Base-by-base conservation (phyloP, 1,140 invertebrate species). In the Parapsyche elsis region DNA sequence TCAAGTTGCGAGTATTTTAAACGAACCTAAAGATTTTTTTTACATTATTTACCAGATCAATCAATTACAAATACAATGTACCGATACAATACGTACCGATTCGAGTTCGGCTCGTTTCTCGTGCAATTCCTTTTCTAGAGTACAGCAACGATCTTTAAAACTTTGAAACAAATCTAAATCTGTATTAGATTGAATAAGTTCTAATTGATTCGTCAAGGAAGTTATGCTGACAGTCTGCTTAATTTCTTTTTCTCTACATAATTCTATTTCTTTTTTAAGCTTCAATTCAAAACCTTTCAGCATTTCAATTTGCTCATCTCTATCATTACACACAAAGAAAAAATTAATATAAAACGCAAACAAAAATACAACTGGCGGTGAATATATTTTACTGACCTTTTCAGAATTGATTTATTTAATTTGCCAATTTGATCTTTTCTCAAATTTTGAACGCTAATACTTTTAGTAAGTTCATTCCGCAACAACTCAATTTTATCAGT, bases 381-480 rank as follows among this genome's bases (percentile, higher is more conserved):
- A n/a, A n/a, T n/a, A 71, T 9, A 71, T 71, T 71, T 5, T 71
- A 53, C 64, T 9, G 45, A 83, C 81, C 78, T 83, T 71, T 80
- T 79, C 19, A 44, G 70, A 14, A 83, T 19, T 14, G 30, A 61
- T 70, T 80, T 79, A 30, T 76, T 81, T 46, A 83, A 38, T 44
- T 83, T 83, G 2, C 64, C 76, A 16, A 83, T 83, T 79, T 83
- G 79, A 67, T 83, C 82, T 59, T 67, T 81, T 74, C 81, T 80
- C 10, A 83, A 59, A 77, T 81, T 79, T 74, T 80, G 80, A 12
- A 64, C 26, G 12, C 30, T 57, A 0, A 81, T 46, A 70, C 59
- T 80, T 59, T 80, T 81, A 9, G 78, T 61, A 9, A 83, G 73
- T 75, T 83, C 80, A 70, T 79, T 81, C 2, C 80, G 73, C 21